A percentile compares a stretch with the other conserved stretches of the same genome.
phyloP scores from a whole-genome alignment of 2,797 vertebrate species.

The Rhinatrema bivittatum region DNA sequence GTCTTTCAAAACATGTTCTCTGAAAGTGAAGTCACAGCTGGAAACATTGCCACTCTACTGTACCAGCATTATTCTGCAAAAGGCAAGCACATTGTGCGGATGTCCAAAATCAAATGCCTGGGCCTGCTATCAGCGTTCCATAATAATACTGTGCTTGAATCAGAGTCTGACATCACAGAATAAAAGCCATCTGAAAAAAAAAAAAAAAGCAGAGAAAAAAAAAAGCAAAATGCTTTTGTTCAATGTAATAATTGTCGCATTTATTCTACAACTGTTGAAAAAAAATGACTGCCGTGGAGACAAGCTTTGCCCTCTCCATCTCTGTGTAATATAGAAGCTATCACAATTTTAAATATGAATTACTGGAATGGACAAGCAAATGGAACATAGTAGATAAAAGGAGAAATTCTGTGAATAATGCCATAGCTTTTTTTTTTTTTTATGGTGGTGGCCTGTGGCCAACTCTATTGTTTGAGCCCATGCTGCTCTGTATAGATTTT shows the following conservation, averaged over 20 bases:
- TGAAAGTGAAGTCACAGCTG: background rate
- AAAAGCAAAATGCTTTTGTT: no score
- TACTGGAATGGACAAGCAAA: conserved; percentile 16
- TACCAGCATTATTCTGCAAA: rapidly evolving
- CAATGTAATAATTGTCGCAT: background rate
- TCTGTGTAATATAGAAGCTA: conserved; percentile 5
- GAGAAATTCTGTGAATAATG: conserved; percentile 2
- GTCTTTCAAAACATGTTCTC: background rate
- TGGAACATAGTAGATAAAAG: conserved; percentile 21
- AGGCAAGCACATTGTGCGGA: background rate
- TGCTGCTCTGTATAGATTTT: conserved; percentile 33
- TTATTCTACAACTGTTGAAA: background rate
- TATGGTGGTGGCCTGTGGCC: conserved; percentile 24
- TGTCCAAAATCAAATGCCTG: background rate
- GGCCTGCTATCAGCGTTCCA: background rate
- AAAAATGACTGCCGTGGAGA: conserved; percentile 1
- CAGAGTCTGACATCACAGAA: background rate
- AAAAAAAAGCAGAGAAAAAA: no score
- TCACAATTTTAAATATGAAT: conserved; percentile 3
- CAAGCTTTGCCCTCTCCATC: background rate
- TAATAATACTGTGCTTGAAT: background rate
- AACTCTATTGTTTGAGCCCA: conserved; percentile 16
- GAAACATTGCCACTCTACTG: background rate
- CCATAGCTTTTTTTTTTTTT: conserved; percentile 14
- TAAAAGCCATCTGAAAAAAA: no score